Evolutionary conservation across 2,888 invertebrate genomes (phyloP), one percentile per base, ranked within the genome.

Genomic region (Neoascia interrupta): DNA sequence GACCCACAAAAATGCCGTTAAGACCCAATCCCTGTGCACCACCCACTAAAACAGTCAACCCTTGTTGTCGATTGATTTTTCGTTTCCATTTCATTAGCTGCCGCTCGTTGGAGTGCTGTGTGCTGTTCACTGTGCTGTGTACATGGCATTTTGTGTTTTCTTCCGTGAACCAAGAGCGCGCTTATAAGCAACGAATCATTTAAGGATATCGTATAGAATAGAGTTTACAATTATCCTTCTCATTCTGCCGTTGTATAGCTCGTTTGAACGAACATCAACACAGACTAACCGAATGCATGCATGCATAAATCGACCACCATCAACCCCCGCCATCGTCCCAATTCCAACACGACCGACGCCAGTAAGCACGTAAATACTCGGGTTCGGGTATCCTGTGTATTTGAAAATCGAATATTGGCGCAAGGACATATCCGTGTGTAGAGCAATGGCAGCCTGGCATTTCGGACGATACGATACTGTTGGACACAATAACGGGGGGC

Each of bases 41-140:
- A n/a, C n/a, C n/a, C n/a, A n/a, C n/a, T n/a, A n/a, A n/a, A n/a
- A n/a, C n/a, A n/a, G n/a, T n/a, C n/a, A n/a, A n/a, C n/a, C 16
- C 10, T 8, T n/a, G 39, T 39, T 39, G 56, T 58, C 68, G 49
- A 68, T 68, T 68, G 68, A 68, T 68, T 68, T 56, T 68, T 58
- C 68, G 68, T 45, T 68, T 68, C 58, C 68, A 49, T 58, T 68
- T 68, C 68, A 68, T 68, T 68, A 68, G 68, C 39, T 47, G 1
- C 19, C 37, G 36, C n/a, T 34, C n/a, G n/a, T 1, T n/a, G 23
- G 10, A 16, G 26, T n/a, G n/a, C n/a, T n/a, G n/a, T n/a, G n/a
- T n/a, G n/a, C n/a, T n/a, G n/a, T n/a, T n/a, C 39, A 31, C 2
- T 41, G 5, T 10, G 10, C 15, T 3, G 45, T 36, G 21, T 54